phyloP scores from a whole-genome alignment of 2,113 vertebrate species.

The Cromileptes altivelis region DNA sequence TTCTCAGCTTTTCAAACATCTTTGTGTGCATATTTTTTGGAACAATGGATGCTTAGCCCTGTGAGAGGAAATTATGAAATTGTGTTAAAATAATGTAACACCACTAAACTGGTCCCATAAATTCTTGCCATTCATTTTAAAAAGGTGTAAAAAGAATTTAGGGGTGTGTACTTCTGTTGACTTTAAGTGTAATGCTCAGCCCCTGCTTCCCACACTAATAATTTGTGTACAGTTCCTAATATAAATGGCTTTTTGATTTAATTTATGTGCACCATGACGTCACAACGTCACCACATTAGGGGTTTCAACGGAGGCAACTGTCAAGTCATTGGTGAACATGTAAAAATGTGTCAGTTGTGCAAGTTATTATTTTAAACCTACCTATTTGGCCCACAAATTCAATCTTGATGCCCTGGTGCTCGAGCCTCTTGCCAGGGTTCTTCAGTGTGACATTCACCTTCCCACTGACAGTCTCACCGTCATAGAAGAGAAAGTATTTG shows the following conservation, averaged over 20 bases:
- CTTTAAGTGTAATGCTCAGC: neutral
- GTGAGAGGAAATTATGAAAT: too few species aligned
- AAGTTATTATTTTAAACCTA: slow-evolving; percentile 69
- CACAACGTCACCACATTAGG: too few species aligned
- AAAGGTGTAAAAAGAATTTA: neutral
- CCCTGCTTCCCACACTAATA: neutral
- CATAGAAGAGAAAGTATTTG: slow-evolving; percentile 96
- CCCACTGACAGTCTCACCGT: slow-evolving; percentile 95
- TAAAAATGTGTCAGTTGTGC: neutral
- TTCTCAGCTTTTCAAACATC: neutral
- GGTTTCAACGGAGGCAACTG: neutral
- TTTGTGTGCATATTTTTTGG: neutral
- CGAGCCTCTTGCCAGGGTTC: slow-evolving; percentile 93
- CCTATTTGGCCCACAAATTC: slow-evolving; percentile 98
- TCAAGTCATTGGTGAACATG: neutral
- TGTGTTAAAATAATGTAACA: neutral
- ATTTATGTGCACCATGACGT: neutral
- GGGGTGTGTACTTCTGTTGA: neutral
- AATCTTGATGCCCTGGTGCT: slow-evolving; percentile 98
- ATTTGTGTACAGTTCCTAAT: neutral
- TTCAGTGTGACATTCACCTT: slow-evolving; percentile 94
- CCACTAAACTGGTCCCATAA: neutral
- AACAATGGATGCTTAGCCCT: too few species aligned
- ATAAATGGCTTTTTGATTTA: too few species aligned
- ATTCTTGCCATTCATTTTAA: neutral